Percentiles rank a stretch among this genome's conserved stretches.
Evolutionary conservation across 2,888 invertebrate species (phyloP).

Genomic region (Lucinisca nassula): DNA sequence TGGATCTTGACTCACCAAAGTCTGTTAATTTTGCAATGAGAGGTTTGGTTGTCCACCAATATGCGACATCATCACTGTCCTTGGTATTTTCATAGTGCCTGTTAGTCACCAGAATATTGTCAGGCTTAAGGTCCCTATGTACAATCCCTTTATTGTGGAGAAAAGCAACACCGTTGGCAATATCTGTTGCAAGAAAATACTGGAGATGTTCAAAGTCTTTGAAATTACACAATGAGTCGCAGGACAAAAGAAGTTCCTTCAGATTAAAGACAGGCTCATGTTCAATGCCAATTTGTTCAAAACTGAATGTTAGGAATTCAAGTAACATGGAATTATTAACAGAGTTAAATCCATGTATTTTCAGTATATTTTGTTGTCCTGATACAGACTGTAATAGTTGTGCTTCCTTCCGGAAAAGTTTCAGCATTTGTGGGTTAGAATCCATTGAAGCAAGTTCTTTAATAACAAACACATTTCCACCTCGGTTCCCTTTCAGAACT

Average conservation of each 20-base stretch:
- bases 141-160: background rate
- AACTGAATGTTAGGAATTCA: background rate
- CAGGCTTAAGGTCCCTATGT: background rate
- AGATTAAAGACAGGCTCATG: background rate
- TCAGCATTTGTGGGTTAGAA: background rate
- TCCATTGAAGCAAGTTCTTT: background rate
- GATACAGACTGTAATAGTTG: background rate
- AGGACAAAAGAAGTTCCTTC: background rate
- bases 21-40: background rate
- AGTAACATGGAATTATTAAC: background rate
- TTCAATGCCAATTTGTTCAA: background rate
- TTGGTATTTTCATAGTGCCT: background rate
- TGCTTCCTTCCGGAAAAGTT: background rate
- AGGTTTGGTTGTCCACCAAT: background rate
- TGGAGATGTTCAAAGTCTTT: background rate
- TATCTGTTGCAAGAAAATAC: background rate
- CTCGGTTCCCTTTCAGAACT: background rate
- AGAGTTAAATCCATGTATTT: background rate
- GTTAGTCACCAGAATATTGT: background rate
- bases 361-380: background rate
- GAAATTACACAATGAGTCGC: background rate
- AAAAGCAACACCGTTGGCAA: background rate
- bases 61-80: background rate
- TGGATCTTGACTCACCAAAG: background rate
- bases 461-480: background rate